Evolutionary conservation across 64 coral and sea anemone species (phyloP).

Genomic region (Stichodactyla helianthus): DNA sequence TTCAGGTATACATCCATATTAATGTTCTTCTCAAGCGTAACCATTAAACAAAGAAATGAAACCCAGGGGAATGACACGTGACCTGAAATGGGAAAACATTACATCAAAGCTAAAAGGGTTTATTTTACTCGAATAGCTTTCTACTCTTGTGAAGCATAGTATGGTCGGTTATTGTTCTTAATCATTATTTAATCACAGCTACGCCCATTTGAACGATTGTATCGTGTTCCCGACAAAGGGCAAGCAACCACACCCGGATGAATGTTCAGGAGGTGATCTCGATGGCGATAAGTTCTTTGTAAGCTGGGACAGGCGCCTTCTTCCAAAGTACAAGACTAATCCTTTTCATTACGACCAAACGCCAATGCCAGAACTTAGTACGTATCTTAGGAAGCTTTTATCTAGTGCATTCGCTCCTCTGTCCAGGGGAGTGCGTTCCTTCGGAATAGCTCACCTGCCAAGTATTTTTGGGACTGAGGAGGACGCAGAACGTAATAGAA

Average conservation of each 20-base stretch:
- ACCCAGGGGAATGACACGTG: too few relatives aligned
- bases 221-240: conserved; percentile 56
- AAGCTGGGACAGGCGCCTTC: conserved; percentile 44
- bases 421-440: background rate
- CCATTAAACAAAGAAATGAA: too few relatives aligned
- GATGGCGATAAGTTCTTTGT: conserved; percentile 64
- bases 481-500: conserved; percentile 44
- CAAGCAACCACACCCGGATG: conserved; percentile 38
- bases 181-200: background rate
- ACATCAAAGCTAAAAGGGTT: too few relatives aligned
- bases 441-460: conserved; percentile 18
- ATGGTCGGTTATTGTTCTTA: background rate
- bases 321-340: conserved; percentile 26
- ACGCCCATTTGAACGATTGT: conserved; percentile 52
- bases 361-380: background rate
- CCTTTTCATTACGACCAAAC: conserved; percentile 36
- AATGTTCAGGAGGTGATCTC: conserved; percentile 57
- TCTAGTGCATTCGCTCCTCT: background rate
- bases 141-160: too few relatives aligned
- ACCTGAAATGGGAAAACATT: too few relatives aligned
- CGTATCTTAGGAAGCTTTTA: background rate
- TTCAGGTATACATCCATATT: too few relatives aligned
- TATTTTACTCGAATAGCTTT: too few relatives aligned
- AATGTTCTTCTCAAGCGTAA: too few relatives aligned
- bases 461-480: conserved; percentile 35